Base-by-base conservation (phyloP, 2,113 vertebrate genomes). In the Charadrius vociferus region DNA sequence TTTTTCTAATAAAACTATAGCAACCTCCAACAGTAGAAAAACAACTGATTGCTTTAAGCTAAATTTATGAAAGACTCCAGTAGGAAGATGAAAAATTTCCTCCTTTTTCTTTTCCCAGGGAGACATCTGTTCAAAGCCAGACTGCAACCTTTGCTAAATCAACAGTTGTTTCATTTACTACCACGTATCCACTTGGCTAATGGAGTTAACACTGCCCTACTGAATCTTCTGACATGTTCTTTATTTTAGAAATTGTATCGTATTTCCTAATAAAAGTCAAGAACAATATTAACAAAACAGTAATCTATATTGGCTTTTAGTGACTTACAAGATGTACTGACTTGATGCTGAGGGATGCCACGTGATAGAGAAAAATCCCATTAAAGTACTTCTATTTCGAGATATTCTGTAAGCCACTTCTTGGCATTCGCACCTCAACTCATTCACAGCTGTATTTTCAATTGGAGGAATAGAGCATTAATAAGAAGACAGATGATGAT, bases 201-300 rank as follows among this genome's bases (percentile, higher is more conserved):
- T 77, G 58, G 59, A 95, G 47, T 58, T 86, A 95, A 93, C 66
- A 55, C 36, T 94, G 82, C 80, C 83, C 61, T 72, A 88, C 50
- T 90, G 74, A 90, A 83, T 88, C 86, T 90, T 93, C 67, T 12
- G 3, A 81, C 18, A 41, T 70, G 41, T 12, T 80, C 82, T 95
- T 90, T 70, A 70, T 73, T 95, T 93, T 78, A 73, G 74, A 94
- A 95, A 86, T 41, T 61, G 66, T 91, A 95, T 93, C 23, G 0
- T 52, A 75, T 96, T 96, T 87, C 90, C 94, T 94, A 96, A 85
- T 96, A 95, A 97, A 97, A 95, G 94, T 96, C 95, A 97, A 90
- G 82, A 92, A 81, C 34, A 86, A 93, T 77, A 95, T 73, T 90
- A 96, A 95, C 77, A 86, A 92, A 95, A 68, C 47, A 72, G 81